These are phyloP conservation scores for Paracanthobrama guichenoti DNA, from an alignment of 2,113 vertebrate genomes.

Conservation along the genomic window DNA sequence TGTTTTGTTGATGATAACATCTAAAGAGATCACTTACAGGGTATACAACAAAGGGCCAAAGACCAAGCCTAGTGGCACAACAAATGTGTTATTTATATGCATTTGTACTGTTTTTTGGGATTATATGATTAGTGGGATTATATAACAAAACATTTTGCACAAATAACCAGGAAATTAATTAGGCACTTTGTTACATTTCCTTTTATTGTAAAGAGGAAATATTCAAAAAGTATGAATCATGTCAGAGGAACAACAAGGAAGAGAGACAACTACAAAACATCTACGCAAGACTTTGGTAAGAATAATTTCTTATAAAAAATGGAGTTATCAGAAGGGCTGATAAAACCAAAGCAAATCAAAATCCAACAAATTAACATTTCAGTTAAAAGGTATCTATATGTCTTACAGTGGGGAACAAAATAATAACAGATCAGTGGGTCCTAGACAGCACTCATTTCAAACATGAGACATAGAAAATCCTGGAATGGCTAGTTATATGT, in stretches of 20 bases:
- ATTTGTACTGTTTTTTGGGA: neutral
- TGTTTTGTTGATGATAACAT: too few species aligned
- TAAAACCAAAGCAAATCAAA: slow-evolving; percentile 65
- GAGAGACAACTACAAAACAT: slow-evolving; percentile 84
- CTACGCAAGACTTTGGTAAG: slow-evolving; percentile 90
- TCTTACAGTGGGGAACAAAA: slow-evolving; percentile 69
- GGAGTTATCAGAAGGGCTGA: slow-evolving; percentile 66
- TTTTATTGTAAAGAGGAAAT: slow-evolving; percentile 92
- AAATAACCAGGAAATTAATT: slow-evolving; percentile 37
- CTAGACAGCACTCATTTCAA: slow-evolving; percentile 66
- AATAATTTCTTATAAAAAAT: slow-evolving; percentile 80
- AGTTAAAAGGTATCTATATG: slow-evolving; percentile 69
- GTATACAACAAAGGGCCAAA: neutral
- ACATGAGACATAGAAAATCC: slow-evolving; percentile 78
- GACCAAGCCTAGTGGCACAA: neutral
- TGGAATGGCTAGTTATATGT: slow-evolving; percentile 79
- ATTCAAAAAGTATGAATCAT: slow-evolving; percentile 87
- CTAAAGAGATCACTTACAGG: too few species aligned
- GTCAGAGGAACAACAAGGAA: slow-evolving; percentile 67
- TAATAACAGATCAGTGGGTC: slow-evolving; percentile 64
- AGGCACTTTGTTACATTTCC: slow-evolving; percentile 73
- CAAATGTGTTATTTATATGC: neutral
- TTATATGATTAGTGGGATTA: neutral
- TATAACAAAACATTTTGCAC: neutral
- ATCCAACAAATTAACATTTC: slow-evolving; percentile 66